Percentiles rank a stretch among this genome's conserved stretches.
Conservation (phyloP, 2,888 invertebrate genomes). For the Drosophila neutralis region DNA sequence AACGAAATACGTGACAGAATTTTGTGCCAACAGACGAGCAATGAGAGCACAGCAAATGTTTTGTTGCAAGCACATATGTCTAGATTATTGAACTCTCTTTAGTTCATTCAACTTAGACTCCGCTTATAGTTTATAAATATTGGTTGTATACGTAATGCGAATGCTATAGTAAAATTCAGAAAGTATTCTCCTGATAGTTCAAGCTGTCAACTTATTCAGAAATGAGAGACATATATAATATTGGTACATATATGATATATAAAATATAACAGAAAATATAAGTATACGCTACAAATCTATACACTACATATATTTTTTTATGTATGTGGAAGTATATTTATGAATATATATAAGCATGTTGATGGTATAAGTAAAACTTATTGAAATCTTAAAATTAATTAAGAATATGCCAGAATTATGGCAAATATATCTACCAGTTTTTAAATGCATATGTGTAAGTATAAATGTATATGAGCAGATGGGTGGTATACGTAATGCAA, state of each 20-base stretch:
- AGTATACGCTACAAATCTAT: neutral
- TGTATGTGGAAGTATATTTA: neutral
- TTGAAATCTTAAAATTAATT: neutral
- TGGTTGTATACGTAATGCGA: neutral
- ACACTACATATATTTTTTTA: neutral
- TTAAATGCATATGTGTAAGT: neutral
- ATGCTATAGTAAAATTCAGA: neutral
- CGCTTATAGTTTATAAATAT: slow-evolving; percentile 8
- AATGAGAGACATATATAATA: neutral
- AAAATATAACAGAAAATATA: neutral
- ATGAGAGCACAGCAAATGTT: slow-evolving; percentile 8
- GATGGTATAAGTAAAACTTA: neutral
- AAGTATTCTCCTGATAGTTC: neutral
- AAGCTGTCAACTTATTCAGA: neutral
- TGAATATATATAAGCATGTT: neutral
- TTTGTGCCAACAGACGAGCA: slow-evolving; percentile 30
- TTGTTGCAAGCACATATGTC: slow-evolving; percentile 13
- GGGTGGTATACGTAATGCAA: neutral
- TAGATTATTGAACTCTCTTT: slow-evolving; percentile 30
- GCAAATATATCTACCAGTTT: too few species aligned
- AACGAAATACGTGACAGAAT: slow-evolving; percentile 71
- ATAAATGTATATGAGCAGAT: neutral
- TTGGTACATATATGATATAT: neutral
- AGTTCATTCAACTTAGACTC: slow-evolving; percentile 48
- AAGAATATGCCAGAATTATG: neutral